Evolutionary conservation across 53 echinoderm and acorn worm genomes (phyloP).

Genomic region (Temnopleurus reevesii): DNA sequence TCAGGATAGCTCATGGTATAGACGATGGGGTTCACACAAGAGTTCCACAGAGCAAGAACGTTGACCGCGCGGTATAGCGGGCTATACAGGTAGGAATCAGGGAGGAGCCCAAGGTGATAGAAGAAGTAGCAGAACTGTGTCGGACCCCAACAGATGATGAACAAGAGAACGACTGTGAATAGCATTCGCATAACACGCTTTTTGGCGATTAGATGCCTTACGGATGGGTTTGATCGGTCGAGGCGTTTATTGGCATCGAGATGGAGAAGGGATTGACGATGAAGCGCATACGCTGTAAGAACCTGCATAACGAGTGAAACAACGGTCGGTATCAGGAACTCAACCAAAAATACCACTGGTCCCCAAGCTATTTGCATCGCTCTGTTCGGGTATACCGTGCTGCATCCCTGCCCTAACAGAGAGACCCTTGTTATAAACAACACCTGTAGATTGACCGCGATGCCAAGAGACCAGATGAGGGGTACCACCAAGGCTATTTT

Average conservation of each 20-base stretch:
- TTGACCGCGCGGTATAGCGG: slow-evolving; percentile 43
- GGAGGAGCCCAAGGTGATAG: slow-evolving; percentile 62
- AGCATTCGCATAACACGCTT: slow-evolving; percentile 59
- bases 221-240: slow-evolving; percentile 1
- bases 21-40: slow-evolving; percentile 67
- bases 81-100: slow-evolving; percentile 44
- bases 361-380: slow-evolving; percentile 59
- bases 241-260: no score
- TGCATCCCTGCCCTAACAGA: slow-evolving; percentile 38
- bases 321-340: slow-evolving; percentile 73
- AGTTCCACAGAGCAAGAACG: slow-evolving; percentile 58
- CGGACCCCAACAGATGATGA: slow-evolving; percentile 65
- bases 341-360: slow-evolving; percentile 64
- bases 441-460: slow-evolving; percentile 66
- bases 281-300: slow-evolving; percentile 67
- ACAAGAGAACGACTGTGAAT: slow-evolving; percentile 55
- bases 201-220: slow-evolving; percentile 49
- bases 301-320: slow-evolving; percentile 80
- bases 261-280: slow-evolving; percentile 23
- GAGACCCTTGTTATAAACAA: slow-evolving; percentile 67
- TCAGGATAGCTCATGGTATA: slow-evolving; percentile 60
- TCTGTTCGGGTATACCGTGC: slow-evolving; percentile 63
- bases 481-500: slow-evolving; percentile 63
- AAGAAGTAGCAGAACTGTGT: slow-evolving; percentile 60
- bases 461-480: slow-evolving; percentile 65